Base-by-base conservation (phyloP, 2,888 invertebrate genomes). In the Cryptosula pallasiana region DNA sequence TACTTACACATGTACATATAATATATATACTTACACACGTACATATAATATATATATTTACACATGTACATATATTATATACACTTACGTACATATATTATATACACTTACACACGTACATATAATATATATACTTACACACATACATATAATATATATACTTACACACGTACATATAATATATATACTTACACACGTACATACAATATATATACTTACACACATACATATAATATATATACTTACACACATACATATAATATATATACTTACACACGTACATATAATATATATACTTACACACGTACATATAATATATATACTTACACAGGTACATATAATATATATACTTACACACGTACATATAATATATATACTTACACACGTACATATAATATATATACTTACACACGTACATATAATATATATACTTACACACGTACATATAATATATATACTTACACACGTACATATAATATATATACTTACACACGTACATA, bases 181-280 rank as follows among this genome's bases (percentile, higher is more conserved):
- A 23, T 54, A 70, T 20, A 27, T 9, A 70, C 70, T 70, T 70
- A 70, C 70, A 45, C 70, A 70, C 3, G 45, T 29, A 23, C 70
- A 70, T n/a, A 70, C 32, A n/a, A 54, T 9, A 23, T 54, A 70
- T 20, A 27, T 9, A 70, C 70, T 70, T 70, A 70, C 70, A 45
- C 70, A 70, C 3, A 32, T 29, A 23, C 70, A 70, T n/a, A 70
- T 45, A n/a, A 54, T 9, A 23, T 54, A 70, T 20, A 27, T 9
- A 70, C 70, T 70, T 70, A 70, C 70, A 45, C 70, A 70, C 3
- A 32, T 29, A 23, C 70, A 70, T n/a, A 70, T 45, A n/a, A 54
- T 9, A 23, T 54, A 70, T 20, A 27, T 9, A 70, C 70, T 70
- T 70, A 70, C 70, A 45, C 70, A 70, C 3, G 45, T 29, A 23